Evolutionary conservation across 2,797 vertebrate genomes (phyloP), one percentile per base, ranked within the genome.

Genomic region (Oryzias dopingdopingensis): DNA sequence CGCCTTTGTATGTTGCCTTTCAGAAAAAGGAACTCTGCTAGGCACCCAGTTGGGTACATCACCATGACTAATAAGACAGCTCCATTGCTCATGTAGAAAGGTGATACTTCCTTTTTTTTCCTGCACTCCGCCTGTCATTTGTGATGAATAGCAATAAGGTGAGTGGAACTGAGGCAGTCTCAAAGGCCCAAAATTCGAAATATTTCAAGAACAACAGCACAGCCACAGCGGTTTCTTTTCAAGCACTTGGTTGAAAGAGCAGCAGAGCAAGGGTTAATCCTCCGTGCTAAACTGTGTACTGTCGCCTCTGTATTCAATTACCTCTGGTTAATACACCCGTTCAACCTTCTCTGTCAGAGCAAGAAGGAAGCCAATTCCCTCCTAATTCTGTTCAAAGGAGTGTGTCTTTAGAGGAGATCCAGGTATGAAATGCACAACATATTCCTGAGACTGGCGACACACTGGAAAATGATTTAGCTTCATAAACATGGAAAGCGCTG

Each of bases 271-370:
- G 69, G 74, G 82, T 86, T 86, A 85, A 86, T 76, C 79, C 63
- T 10, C 50, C 0, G 12, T 42, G 48, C 65, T 72, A 72, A 84
- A 88, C 72, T 74, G 74, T 56, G 62, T 69, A 52, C 82, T 59
- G 71, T 67, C 61, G 72, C 77, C 63, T 84, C 78, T 82, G 83
- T 85, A 87, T 88, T 89, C 82, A 85, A 86, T 86, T 90, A 86
- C 77, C 67, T 77, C 67, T 67, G 79, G 66, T 84, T 86, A 88
- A 88, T 82, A 84, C 45, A n/a, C 46, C 70, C 42, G 44, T 41
- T 84, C 76, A 79, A 74, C 81, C 72, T 76, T 65, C 68, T 56
- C 74, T 59, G 70, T 72, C 80, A 56, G 53, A 4, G 59, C 45
- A 2, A 45, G 18, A 51, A 55, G 63, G 71, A 77, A 71, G 64